These are phyloP conservation scores for Scrobipalpa costella DNA, from an alignment of 2,888 invertebrate species.

Conservation along the genomic window DNA sequence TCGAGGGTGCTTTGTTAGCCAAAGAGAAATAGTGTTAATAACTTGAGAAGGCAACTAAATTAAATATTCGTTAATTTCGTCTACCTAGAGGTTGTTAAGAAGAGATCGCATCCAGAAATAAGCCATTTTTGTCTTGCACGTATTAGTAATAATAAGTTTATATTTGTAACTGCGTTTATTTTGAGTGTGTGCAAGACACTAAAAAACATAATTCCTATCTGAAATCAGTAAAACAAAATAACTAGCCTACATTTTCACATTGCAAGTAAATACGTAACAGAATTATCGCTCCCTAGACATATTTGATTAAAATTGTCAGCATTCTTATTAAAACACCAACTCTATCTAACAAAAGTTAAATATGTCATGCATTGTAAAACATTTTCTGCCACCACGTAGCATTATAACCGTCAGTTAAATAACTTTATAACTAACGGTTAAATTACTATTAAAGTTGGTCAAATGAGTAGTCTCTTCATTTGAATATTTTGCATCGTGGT, in stretches of 20 bases:
- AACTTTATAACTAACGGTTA: conserved; percentile 74
- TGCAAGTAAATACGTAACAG: background rate
- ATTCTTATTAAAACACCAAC: conserved; percentile 5
- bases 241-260: too few relatives aligned
- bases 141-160: too few relatives aligned
- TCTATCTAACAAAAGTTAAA: conserved; percentile 10
- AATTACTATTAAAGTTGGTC: conserved; percentile 76
- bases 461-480: conserved; percentile 73
- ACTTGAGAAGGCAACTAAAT: background rate
- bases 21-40: background rate
- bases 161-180: too few relatives aligned
- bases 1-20: background rate
- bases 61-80: background rate
- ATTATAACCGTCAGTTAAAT: conserved; percentile 75
- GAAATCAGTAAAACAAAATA: too few relatives aligned
- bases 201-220: too few relatives aligned
- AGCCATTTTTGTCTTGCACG: too few relatives aligned
- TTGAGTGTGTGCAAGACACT: too few relatives aligned
- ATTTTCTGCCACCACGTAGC: conserved; percentile 38
- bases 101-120: too few relatives aligned
- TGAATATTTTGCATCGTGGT: conserved; percentile 70
- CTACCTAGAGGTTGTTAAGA: too few relatives aligned
- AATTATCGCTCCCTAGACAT: background rate
- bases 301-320: background rate
- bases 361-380: conserved; percentile 12